These are phyloP conservation scores for Cotesia typhae DNA, from an alignment of 1,140 invertebrate genomes.

Conservation along the genomic window DNA sequence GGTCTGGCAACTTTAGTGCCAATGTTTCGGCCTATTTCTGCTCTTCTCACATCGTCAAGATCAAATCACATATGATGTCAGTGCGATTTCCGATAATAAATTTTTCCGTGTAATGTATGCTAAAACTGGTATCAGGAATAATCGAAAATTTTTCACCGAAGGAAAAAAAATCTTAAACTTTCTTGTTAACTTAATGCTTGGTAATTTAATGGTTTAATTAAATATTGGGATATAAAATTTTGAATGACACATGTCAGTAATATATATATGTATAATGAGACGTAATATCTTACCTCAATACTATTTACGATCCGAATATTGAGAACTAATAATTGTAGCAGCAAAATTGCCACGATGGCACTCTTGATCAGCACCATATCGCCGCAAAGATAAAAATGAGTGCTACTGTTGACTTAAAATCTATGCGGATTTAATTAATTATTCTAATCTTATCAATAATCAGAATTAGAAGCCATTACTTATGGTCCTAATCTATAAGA, in stretches of 20 bases:
- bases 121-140: no score
- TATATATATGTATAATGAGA: neutral
- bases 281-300: conserved; percentile 23
- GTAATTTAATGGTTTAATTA: no score
- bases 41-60: neutral
- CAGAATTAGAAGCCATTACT: conserved; percentile 1
- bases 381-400: neutral
- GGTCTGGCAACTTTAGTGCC: neutral
- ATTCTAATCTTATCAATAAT: neutral
- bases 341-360: conserved; percentile 28
- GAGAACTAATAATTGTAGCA: conserved; percentile 17
- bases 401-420: neutral
- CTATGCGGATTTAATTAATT: neutral
- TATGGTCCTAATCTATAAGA: neutral
- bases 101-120: no score
- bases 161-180: no score
- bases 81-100: no score
- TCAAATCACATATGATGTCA: no score
- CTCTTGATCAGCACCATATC: conserved; percentile 31
- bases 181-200: no score
- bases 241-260: neutral
- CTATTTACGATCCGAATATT: neutral
- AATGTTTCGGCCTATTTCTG: conserved; percentile 2
- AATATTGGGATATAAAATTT: no score
- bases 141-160: no score